Percentiles rank a stretch among this genome's conserved stretches.
These are phyloP conservation scores for Rhea americana DNA, from an alignment of 2,113 vertebrate species.

Conservation along the genomic window DNA sequence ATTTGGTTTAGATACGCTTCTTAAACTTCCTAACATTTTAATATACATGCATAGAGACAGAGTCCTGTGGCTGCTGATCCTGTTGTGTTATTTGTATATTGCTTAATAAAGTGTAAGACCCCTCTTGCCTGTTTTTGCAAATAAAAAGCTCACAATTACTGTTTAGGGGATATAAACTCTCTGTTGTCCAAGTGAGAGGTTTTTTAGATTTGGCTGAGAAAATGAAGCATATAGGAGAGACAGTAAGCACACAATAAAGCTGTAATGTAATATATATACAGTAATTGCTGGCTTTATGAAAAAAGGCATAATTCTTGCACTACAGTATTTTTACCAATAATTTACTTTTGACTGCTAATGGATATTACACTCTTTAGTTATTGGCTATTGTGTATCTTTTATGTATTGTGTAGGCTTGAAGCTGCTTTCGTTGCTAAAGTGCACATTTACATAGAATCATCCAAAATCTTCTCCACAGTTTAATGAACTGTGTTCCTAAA, in stretches of 20 bases:
- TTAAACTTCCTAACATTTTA: not conserved
- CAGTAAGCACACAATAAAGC: not conserved
- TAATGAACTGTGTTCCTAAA: not conserved
- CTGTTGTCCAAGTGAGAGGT: not conserved
- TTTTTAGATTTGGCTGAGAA: not conserved
- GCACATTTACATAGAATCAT: not conserved
- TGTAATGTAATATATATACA: not conserved
- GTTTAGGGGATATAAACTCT: not conserved
- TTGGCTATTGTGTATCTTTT: not conserved
- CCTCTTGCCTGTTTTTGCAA: not conserved
- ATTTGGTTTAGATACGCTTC: not conserved
- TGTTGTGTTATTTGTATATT: not conserved
- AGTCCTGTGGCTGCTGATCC: not conserved
- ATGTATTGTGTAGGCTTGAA: not conserved
- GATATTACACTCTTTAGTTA: not conserved
- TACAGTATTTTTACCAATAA: not conserved
- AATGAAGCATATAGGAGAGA: not conserved
- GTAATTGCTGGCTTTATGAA: not conserved
- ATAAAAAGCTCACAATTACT: not conserved
- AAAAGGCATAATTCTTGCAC: not conserved
- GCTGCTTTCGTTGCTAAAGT: rapidly evolving
- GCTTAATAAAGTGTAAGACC: not conserved
- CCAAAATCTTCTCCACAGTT: not conserved
- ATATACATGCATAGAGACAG: not conserved
- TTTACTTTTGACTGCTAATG: not conserved